Base-by-base conservation (phyloP, 2,113 vertebrate species). In the Hemiprocne comata region DNA sequence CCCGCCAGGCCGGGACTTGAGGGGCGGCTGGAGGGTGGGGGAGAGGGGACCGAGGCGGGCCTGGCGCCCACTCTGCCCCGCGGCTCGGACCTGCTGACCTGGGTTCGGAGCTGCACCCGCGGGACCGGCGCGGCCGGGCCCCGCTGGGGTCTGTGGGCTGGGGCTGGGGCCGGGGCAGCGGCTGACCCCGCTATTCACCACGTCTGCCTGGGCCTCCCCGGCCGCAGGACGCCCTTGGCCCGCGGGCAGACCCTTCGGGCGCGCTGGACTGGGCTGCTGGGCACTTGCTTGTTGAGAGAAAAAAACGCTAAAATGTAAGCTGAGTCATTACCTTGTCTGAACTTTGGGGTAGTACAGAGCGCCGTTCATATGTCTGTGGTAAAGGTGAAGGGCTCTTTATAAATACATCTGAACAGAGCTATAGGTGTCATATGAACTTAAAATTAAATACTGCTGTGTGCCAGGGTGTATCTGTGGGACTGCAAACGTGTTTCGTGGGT, bases 351-450 rank as follows among this genome's bases (percentile, higher is more conserved):
- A 3, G 54, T 7, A 3, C 8, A 8, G 14, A 57, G 26, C 4
- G 4, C 34, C 2, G 4, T 6, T 50, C 24, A 1, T 58, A 0
- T 0, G 9, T 5, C 24, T 6, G 21, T 33, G 57, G 42, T 31
- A 7, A 31, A 42, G 38, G 14, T 2, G 51, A 40, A 29, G 65
- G 61, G 2, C 50, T 82, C 14, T 2, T 42, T 25, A 3, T 5
- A 7, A 4, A 1, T 10, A 1, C 19, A 1, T 4, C 13, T 23
- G 26, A 29, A 1, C 14, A 0, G 65, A 29, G n/a, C 31, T 34
- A 1, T 17, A 11, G 60, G 44, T 21, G 48, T 50, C 10, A 50
- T 50, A 50, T 10, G 48, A 19, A 16, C 44, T 17, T 23, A 11
- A 23, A 24, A 24, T 50, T 21, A 24, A 11, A 23, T 11, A 11